Conservation (phyloP, 2,888 invertebrate genomes). For the Petrolisthes cinctipes region DNA sequence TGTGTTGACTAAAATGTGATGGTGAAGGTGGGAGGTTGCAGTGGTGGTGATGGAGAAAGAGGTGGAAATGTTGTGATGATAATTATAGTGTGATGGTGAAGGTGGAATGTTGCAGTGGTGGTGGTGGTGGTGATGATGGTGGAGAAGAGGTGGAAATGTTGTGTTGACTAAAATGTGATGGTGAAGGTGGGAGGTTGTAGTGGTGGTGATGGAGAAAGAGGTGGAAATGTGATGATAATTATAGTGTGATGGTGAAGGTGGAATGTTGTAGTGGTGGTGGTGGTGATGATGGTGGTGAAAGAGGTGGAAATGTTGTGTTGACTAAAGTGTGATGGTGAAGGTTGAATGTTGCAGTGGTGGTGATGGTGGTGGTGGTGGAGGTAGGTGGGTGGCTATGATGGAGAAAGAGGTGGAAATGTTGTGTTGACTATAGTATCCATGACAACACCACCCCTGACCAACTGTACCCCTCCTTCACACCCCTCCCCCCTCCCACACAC, state of each 20-base stretch:
- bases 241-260: neutral
- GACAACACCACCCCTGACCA: neutral
- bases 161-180: no score
- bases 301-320: neutral
- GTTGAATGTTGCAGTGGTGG: no score
- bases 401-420: no score
- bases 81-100: neutral
- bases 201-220: slow-evolving; percentile 18
- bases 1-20: neutral
- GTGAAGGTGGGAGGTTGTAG: neutral
- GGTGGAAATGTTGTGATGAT: no score
- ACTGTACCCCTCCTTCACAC: neutral
- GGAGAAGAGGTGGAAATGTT: neutral
- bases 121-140: neutral
- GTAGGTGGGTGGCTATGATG: neutral
- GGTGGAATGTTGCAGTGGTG: no score
- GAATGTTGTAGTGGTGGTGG: no score
- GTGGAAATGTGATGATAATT: neutral
- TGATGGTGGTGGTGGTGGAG: no score
- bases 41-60: no score
- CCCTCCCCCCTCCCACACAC: neutral
- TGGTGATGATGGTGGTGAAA: neutral
- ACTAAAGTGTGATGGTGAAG: neutral
- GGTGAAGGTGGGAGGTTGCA: no score
- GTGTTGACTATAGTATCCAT: no score